Evolutionary conservation across 2,113 vertebrate species (phyloP).

Genomic region (Gobio gobio): DNA sequence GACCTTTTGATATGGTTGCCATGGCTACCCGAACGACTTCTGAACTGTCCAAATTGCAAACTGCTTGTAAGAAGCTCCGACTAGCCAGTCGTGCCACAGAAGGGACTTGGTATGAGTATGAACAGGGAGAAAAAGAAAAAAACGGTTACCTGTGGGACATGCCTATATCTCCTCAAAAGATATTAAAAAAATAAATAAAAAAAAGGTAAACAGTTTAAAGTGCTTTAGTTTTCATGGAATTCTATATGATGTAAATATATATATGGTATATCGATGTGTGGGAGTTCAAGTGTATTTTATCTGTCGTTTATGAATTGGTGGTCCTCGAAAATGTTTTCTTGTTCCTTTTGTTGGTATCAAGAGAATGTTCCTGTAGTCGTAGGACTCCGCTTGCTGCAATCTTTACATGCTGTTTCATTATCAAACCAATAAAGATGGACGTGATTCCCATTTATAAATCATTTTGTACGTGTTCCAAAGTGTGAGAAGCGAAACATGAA

Average conservation of each 20-base stretch:
- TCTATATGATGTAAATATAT: slow-evolving; percentile 73
- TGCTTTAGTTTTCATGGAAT: slow-evolving; percentile 77
- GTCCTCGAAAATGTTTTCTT: slow-evolving; percentile 67
- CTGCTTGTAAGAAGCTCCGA: neutral
- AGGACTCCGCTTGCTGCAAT: slow-evolving; percentile 76
- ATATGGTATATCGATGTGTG: slow-evolving; percentile 57
- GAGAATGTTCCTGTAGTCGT: slow-evolving; percentile 58
- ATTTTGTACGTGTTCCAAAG: slow-evolving; percentile 82
- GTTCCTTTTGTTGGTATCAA: slow-evolving; percentile 52
- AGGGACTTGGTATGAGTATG: slow-evolving; percentile 17
- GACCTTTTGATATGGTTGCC: slow-evolving; percentile 25
- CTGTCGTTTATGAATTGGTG: slow-evolving; percentile 70
- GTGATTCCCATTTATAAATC: slow-evolving; percentile 81
- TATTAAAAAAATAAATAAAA: slow-evolving; percentile 33
- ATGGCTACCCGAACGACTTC: slow-evolving; percentile 13
- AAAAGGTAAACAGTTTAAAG: slow-evolving; percentile 63
- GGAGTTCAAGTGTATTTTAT: slow-evolving; percentile 52
- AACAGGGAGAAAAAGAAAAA: neutral
- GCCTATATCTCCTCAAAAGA: slow-evolving; percentile 74
- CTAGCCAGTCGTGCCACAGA: neutral
- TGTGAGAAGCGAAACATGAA: slow-evolving; percentile 79
- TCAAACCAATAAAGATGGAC: slow-evolving; percentile 75
- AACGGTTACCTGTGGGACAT: slow-evolving; percentile 60
- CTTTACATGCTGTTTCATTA: slow-evolving; percentile 74
- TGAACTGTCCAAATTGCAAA: slow-evolving; percentile 19